Percentiles rank a stretch among this genome's conserved stretches.
Evolutionary conservation across 2,113 vertebrate species (phyloP).

Genomic region (Grus americana): DNA sequence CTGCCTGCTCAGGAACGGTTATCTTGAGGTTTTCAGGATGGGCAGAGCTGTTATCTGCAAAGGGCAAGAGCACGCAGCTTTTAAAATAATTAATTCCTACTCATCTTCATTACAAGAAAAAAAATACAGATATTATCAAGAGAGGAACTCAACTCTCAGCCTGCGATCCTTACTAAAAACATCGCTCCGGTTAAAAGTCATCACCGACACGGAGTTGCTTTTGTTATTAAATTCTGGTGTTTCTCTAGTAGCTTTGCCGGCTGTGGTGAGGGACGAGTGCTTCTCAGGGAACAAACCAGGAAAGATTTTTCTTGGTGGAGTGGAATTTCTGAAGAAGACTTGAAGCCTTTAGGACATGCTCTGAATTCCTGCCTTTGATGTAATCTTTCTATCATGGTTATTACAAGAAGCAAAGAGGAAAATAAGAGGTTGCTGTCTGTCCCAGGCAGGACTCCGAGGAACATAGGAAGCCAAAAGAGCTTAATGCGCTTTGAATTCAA

Average conservation of each 20-base stretch:
- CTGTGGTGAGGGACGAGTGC: background rate
- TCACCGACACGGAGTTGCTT: accelerated
- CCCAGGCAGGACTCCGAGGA: background rate
- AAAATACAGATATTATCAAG: background rate
- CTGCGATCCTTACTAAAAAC: accelerated
- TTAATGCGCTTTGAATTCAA: background rate
- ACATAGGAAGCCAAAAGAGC: background rate
- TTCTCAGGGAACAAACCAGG: background rate
- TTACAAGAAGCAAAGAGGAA: background rate
- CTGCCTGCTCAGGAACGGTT: background rate
- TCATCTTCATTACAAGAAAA: background rate
- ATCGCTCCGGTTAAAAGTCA: background rate
- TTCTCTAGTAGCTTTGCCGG: background rate
- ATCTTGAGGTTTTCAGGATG: background rate
- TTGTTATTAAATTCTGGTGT: background rate
- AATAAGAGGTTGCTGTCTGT: background rate
- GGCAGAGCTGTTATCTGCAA: background rate
- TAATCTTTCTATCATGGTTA: background rate
- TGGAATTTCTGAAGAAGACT: background rate
- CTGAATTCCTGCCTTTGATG: background rate
- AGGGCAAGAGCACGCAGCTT: background rate
- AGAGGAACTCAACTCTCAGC: accelerated
- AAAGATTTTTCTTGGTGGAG: background rate
- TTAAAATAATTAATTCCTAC: background rate
- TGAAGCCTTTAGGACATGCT: background rate